These are phyloP conservation scores for Lates calcarifer DNA, from an alignment of 2,113 vertebrate genomes.

Conservation along the genomic window DNA sequence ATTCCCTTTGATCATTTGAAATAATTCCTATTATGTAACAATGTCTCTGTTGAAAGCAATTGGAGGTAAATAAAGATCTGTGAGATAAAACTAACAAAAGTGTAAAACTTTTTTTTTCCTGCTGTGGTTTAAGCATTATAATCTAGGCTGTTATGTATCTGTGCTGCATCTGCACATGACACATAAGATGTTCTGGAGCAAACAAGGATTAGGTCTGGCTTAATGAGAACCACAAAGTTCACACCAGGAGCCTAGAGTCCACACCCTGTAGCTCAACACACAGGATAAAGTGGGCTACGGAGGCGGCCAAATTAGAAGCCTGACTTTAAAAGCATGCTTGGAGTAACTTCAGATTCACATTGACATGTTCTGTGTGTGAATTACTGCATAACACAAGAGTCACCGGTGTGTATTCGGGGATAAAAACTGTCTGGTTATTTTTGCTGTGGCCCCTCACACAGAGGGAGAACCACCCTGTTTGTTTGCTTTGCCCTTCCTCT, in stretches of 20 bases:
- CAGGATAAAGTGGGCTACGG: slow-evolving; percentile 18
- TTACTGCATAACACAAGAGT: background rate
- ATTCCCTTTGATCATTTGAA: slow-evolving; percentile 10
- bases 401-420: slow-evolving; percentile 19
- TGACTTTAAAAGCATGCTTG: background rate
- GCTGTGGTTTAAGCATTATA: background rate
- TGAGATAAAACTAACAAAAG: background rate
- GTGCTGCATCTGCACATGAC: slow-evolving; percentile 4
- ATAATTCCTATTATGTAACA: background rate
- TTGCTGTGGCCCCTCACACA: slow-evolving; percentile 41
- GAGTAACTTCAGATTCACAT: slow-evolving; percentile 11
- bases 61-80: background rate
- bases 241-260: slow-evolving; percentile 27
- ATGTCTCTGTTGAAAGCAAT: background rate
- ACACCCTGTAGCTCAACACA: slow-evolving; percentile 35
- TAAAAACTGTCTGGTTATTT: slow-evolving; percentile 27
- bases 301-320: slow-evolving; percentile 23
- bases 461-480: slow-evolving; percentile 51
- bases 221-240: slow-evolving; percentile 47
- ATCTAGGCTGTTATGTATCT: background rate
- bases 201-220: slow-evolving; percentile 29
- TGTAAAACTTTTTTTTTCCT: background rate
- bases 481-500: slow-evolving; percentile 44
- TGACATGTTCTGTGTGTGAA: slow-evolving; percentile 6
- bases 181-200: slow-evolving; percentile 20